Evolutionary conservation across 2,888 invertebrate genomes (phyloP).

Genomic region (Phrixothrix hirtus): DNA sequence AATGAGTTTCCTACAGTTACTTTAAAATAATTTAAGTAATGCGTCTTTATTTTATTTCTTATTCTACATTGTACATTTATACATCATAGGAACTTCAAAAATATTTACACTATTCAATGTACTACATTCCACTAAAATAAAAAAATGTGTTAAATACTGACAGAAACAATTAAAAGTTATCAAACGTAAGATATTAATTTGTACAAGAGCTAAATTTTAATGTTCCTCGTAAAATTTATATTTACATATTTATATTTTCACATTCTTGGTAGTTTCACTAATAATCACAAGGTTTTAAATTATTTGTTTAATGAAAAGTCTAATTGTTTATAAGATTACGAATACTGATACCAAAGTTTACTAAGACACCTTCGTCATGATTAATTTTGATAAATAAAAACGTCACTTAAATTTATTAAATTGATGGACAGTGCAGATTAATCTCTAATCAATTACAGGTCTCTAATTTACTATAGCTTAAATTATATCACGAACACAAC

Average conservation of each 20-base stretch:
- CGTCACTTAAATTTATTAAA: too few species aligned
- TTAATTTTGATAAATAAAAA: neutral
- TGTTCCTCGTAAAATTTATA: neutral
- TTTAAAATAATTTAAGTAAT: slow-evolving; percentile 22
- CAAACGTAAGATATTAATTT: neutral
- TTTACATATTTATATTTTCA: neutral
- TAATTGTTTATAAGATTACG: neutral
- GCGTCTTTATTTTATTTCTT: too few species aligned
- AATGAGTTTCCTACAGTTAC: neutral
- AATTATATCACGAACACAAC: too few species aligned
- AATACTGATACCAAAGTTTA: neutral
- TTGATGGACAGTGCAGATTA: too few species aligned
- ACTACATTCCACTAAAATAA: slow-evolving; percentile 1
- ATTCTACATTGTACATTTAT: slow-evolving; percentile 30
- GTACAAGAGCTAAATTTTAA: neutral
- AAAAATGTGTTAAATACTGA: neutral
- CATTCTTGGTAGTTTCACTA: neutral
- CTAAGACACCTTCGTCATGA: neutral
- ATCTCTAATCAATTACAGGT: too few species aligned
- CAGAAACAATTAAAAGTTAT: neutral
- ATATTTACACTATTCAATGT: slow-evolving; percentile 42
- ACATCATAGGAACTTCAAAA: slow-evolving; percentile 48
- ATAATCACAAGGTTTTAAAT: neutral
- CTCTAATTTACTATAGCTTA: too few species aligned
- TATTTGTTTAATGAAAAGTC: neutral